Base-by-base conservation (phyloP, 2,888 invertebrate species). In the Pyralis farinalis region DNA sequence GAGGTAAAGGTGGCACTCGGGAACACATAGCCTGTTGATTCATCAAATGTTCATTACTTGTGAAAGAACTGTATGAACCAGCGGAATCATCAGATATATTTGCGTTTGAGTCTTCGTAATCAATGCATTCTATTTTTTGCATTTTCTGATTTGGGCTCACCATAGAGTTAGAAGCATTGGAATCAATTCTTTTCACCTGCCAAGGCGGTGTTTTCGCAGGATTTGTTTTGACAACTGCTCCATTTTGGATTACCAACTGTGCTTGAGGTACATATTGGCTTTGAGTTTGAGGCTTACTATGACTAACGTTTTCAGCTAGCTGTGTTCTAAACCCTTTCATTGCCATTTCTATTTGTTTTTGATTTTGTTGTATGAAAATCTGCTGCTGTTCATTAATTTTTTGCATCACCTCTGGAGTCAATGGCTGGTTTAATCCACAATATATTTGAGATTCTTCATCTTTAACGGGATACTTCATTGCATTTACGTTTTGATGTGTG, bases 1-100 rank as follows among this genome's bases (percentile, higher is more conserved):
- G 94, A 50, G 94, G 94, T 31, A 94, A 71, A 0, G 94, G 94
- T 11, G 94, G 94, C 7, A 94, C 94, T 45, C 94, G 90, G 46
- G 94, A 92, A 55, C 92, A 93, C 60, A 91, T 89, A 27, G 88
- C 89, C 54, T 90, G 25, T 25, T 25, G 90, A n/a, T 77, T 79
- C 49, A 74, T 63, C 0, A 62, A 48, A 46, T 75, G 74, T 27
- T 86, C 84, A 46, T 71, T 80, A 47, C 65, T 76, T 4, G 75
- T 58, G 46, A 73, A 84, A 0, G 77, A 73, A 50, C 70, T 78
- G 12, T 68, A 75, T 12, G 76, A 67, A 28, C 71, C 57, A 2
- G 78, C 65, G 4, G 80, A 73, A 39, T 87, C 86, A 37, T 87
- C 87, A 28, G 80, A 73, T 55, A 74, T 55, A 43, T 69, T 79